phyloP scores from a whole-genome alignment of 2,113 vertebrate genomes.

The Clarias gariepinus region DNA sequence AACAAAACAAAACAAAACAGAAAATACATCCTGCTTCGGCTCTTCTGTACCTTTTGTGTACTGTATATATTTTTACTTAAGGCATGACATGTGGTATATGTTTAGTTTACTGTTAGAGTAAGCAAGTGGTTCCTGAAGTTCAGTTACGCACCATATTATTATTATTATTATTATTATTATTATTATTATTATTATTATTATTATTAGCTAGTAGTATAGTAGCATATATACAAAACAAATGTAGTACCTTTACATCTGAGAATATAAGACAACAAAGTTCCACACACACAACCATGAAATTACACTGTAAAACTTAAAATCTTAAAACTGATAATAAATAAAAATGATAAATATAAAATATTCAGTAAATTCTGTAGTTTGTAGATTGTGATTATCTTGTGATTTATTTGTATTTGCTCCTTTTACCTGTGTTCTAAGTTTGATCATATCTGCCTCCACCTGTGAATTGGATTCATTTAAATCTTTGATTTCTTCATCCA shows the following conservation, averaged over 20 bases:
- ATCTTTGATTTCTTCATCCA: constrained; percentile 99
- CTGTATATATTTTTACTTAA: no score
- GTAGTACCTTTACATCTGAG: neutral
- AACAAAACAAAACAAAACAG: no score
- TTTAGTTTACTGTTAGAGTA: neutral
- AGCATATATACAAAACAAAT: neutral
- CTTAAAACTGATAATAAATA: neutral
- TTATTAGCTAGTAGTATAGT: no score
- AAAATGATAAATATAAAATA: neutral
- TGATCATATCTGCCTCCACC: constrained; percentile 99
- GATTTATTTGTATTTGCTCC: neutral
- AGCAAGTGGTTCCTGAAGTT: no score
- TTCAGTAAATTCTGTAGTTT: neutral
- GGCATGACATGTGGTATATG: neutral
- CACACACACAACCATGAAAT: neutral
- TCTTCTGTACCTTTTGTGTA: neutral
- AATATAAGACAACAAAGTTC: no score
- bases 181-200: neutral
- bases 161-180: neutral
- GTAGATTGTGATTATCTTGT: neutral
- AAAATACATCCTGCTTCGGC: neutral
- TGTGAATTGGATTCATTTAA: constrained; percentile 97
- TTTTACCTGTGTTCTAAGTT: constrained; percentile 96
- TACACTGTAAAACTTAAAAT: neutral
- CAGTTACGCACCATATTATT: neutral